Base-by-base conservation (phyloP, 2,797 vertebrate species). In the Centroberyx gerrardi region DNA sequence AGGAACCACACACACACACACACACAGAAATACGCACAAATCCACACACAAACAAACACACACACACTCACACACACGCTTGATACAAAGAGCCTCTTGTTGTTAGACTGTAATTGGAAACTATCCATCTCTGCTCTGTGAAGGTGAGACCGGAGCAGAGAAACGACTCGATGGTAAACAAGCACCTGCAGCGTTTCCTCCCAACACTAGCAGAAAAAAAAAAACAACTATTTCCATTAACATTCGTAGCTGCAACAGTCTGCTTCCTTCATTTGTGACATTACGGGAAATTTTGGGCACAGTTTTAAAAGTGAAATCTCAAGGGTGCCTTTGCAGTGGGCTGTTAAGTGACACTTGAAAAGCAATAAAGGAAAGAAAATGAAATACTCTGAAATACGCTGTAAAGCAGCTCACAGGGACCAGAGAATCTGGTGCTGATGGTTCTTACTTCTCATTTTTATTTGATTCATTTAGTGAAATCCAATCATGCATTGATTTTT, bases 51-150 rank as follows among this genome's bases (percentile, higher is more conserved):
- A 22, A 22, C 48, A 49, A 13, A 61, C 60, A 46, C 38, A 62
- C 15, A 38, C 15, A 44, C 60, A 62, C 22, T n/a, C 60, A 63
- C 61, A 49, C 61, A 63, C 28, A 33, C 61, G 29, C 61, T 62
- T n/a, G 29, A 27, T 1, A 91, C 88, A 90, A 88, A 88, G 86
- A 88, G 72, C 65, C 78, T 78, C 72, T 88, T 90, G 85, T 67
- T 54, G 53, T 27, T 61, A 14, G 36, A 6, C 2, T 9, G 13
- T 53, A 4, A 28, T 40, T 78, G 81, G 74, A 73, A 65, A 0
- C 12, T 0, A 0, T 78, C 68, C 72, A 44, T 29, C 53, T 46
- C 15, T 18, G 64, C 54, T 61, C 49, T 7, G 14, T 44, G 63
- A 74, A 79, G 78, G 72, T 84, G 72, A 84, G 31, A 56, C 33